A percentile compares a stretch with the other conserved stretches of the same genome.
Evolutionary conservation across 1,140 invertebrate species (phyloP).

Genomic region (Sinella curviseta): DNA sequence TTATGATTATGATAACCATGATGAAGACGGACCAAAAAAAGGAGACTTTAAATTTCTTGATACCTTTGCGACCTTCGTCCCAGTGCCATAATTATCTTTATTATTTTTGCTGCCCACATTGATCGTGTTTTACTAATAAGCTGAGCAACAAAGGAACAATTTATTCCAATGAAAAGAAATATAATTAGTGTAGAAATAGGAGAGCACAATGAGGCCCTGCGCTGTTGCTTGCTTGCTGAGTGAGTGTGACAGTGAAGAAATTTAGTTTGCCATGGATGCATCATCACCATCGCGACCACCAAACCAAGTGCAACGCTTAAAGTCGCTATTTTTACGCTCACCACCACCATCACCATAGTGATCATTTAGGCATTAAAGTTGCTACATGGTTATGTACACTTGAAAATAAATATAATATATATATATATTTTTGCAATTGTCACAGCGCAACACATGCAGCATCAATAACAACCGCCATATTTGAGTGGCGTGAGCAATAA

Average conservation of each 20-base stretch:
- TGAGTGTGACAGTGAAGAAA: no score
- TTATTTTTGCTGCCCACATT: conserved; percentile 20
- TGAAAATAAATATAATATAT: no score
- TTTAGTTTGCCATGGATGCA: no score
- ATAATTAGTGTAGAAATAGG: no score
- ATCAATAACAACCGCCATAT: background rate
- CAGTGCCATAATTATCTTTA: conserved; percentile 23
- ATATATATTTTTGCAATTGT: background rate
- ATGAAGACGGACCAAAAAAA: conserved; percentile 11
- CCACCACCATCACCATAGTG: no score
- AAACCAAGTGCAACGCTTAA: no score
- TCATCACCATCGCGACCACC: no score
- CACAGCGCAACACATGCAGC: background rate
- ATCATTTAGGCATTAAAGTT: no score
- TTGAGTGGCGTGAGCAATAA: background rate
- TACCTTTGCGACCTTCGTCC: background rate
- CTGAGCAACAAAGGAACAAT: background rate
- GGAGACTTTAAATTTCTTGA: background rate
- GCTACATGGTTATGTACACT: no score
- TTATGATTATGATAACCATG: background rate
- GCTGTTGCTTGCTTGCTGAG: no score
- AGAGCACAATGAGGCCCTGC: no score
- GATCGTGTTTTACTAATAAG: background rate
- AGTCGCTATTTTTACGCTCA: no score
- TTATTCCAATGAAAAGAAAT: background rate